A percentile compares a stretch with the other conserved stretches of the same genome.
Evolutionary conservation across 2,888 invertebrate species (phyloP).

Genomic region (Nomada ferruginata): DNA sequence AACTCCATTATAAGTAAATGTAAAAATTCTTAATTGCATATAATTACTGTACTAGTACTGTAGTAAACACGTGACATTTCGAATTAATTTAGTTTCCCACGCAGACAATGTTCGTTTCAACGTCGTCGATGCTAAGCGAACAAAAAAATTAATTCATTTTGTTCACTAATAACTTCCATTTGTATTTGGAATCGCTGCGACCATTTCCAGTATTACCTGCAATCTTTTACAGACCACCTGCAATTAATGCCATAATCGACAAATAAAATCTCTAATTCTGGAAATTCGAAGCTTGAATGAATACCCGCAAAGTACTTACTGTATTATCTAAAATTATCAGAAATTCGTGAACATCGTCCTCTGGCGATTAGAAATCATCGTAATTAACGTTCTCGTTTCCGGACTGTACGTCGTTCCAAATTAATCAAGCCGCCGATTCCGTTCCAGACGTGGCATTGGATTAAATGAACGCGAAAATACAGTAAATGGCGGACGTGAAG

Average conservation of each 20-base stretch:
- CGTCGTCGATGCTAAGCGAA: background rate
- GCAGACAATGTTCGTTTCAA: background rate
- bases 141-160: background rate
- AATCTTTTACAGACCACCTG: too few relatives aligned
- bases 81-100: background rate
- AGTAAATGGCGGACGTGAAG: background rate
- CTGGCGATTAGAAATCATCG: background rate
- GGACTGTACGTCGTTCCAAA: background rate
- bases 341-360: background rate
- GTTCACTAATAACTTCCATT: background rate
- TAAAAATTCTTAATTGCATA: too few relatives aligned
- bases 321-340: background rate
- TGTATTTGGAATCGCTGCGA: background rate
- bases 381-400: background rate
- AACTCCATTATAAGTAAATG: too few relatives aligned
- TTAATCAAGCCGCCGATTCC: background rate
- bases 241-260: too few relatives aligned
- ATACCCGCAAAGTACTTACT: background rate
- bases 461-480: conserved; percentile 26
- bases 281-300: too few relatives aligned
- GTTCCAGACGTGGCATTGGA: background rate
- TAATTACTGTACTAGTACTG: too few relatives aligned
- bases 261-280: too few relatives aligned
- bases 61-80: background rate
- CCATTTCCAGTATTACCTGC: too few relatives aligned